phyloP scores from a whole-genome alignment of 1,140 invertebrate genomes.

The Cydia fagiglandana region DNA sequence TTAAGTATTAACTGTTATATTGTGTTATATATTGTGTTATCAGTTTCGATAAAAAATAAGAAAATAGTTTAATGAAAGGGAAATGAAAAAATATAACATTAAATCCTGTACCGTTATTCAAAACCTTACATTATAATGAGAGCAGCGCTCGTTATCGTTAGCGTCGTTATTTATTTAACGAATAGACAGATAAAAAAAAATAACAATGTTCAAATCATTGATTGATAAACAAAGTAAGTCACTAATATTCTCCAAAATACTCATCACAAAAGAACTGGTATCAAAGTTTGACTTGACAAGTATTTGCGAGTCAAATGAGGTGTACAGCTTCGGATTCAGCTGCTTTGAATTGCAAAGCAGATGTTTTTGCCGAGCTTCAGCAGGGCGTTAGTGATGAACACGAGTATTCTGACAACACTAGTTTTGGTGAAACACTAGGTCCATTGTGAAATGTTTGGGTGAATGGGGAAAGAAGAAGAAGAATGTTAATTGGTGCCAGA shows the following conservation, averaged over 20 bases:
- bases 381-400: neutral
- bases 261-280: conserved; percentile 25
- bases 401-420: neutral
- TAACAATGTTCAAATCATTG: neutral
- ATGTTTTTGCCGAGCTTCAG: conserved; percentile 25
- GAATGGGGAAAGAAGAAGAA: neutral
- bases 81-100: too few relatives aligned
- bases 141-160: too few relatives aligned
- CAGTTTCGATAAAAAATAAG: too few relatives aligned
- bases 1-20: too few relatives aligned
- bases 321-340: conserved; percentile 28
- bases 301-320: conserved; percentile 32
- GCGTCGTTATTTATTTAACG: too few relatives aligned
- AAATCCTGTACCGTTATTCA: too few relatives aligned
- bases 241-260: conserved; percentile 23
- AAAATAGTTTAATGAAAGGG: too few relatives aligned
- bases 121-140: too few relatives aligned
- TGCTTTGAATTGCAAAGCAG: conserved; percentile 31
- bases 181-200: too few relatives aligned
- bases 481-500: too few relatives aligned
- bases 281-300: conserved; percentile 24
- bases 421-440: neutral
- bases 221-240: neutral
- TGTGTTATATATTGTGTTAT: too few relatives aligned
- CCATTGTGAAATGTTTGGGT: neutral